Conservation (phyloP, 2,888 invertebrate species). For the Maniola hyperantus region DNA sequence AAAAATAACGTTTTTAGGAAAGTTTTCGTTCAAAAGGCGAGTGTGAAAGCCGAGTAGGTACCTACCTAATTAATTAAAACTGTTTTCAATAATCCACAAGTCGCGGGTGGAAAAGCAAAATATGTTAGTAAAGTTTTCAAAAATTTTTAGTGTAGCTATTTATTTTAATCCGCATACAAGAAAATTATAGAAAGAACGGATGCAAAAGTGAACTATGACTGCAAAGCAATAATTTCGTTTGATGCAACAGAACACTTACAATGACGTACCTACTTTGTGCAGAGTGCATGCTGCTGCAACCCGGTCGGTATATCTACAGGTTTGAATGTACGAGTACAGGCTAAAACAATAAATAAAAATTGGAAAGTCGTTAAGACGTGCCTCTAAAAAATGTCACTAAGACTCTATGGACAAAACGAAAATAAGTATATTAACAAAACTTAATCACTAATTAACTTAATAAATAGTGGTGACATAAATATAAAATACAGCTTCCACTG, state of each 20-base stretch:
- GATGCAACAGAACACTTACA: conserved; percentile 43
- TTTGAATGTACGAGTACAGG: conserved; percentile 62
- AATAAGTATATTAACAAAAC: conserved; percentile 30
- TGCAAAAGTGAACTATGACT: conserved; percentile 21
- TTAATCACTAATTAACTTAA: not conserved
- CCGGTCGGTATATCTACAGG: conserved; percentile 66
- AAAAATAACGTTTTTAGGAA: no score
- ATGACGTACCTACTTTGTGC: conserved; percentile 61
- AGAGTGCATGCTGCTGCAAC: conserved; percentile 69
- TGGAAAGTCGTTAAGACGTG: conserved; percentile 32
- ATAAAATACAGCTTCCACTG: not conserved
- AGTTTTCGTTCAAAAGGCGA: no score
- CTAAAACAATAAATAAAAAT: conserved; percentile 60
- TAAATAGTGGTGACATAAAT: not conserved
- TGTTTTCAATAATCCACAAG: no score
- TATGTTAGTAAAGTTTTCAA: no score
- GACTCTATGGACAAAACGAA: conserved; percentile 28
- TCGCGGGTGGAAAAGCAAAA: no score
- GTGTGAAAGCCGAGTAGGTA: no score
- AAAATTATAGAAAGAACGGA: not conserved
- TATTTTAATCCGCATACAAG: not conserved
- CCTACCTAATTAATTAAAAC: no score
- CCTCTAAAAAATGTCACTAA: conserved; percentile 17
- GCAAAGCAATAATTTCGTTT: conserved; percentile 37
- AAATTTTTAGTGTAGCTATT: not conserved